Evolutionary conservation across 2,113 vertebrate genomes (phyloP), one percentile per base, ranked within the genome.

Genomic region (Phalacrocorax carbo): DNA sequence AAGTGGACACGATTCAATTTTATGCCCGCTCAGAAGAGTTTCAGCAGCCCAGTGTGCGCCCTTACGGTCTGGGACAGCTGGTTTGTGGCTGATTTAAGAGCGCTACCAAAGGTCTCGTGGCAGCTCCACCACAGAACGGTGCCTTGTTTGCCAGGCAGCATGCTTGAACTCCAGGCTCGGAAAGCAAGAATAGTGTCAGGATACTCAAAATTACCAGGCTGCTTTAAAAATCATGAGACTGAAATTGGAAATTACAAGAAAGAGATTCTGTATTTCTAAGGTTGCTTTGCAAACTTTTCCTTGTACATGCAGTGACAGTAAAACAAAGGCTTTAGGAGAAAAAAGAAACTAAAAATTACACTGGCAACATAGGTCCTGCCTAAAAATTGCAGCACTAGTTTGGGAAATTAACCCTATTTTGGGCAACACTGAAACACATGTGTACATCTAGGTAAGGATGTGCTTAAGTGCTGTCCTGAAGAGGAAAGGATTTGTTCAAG

Each of bases 1-100:
- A 89, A 58, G 83, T 82, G 94, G 94, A 94, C 83, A 72, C 6
- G 36, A 65, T 70, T 94, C 70, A 76, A 62, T 95, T 94, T 96
- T 94, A 89, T 91, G 73, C 52, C 81, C 0, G 0, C 86, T 93
- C 83, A 38, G 66, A 91, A 90, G 93, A 96, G 36, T 77, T 97
- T 80, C 62, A 61, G 70, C 57, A 93, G 84, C 78, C 62, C 86
- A 86, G 44, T 5, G 7, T 0, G 1, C 19, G 62, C 68, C 57
- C 72, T 88, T 42, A 17, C 65, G 68, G 48, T 10, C n/a, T 78
- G 38, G 83, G 82, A 66, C 72, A 70, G 55, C 76, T 90, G 85
- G 18, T 95, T 94, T 81, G 64, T 60, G 64, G 55, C 38, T 91
- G 92, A 96, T 93, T 86, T 78, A 88, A 84, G 55, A 30, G 38